A percentile compares a stretch with the other conserved stretches of the same genome.
Evolutionary conservation across 2,113 vertebrate species (phyloP).

Genomic region (Collichthys lucidus): DNA sequence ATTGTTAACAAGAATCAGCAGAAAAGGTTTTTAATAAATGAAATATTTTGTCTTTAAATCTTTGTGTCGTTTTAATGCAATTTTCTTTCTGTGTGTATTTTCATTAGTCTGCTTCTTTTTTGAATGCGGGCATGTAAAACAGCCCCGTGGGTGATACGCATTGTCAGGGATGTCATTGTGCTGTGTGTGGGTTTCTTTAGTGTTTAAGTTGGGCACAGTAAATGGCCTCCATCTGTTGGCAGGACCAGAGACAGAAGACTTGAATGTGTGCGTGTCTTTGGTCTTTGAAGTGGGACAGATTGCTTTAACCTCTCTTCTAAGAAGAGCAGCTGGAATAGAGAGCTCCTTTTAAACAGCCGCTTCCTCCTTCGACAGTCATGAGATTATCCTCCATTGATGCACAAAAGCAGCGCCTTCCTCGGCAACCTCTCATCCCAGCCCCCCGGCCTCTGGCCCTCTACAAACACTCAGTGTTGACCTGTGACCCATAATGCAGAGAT

Average conservation of each 20-base stretch:
- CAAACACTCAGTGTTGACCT: slow-evolving; percentile 76
- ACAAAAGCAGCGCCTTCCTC: slow-evolving; percentile 72
- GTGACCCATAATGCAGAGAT: slow-evolving; percentile 74
- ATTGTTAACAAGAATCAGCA: slow-evolving; percentile 1
- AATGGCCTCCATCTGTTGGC: slow-evolving; percentile 72
- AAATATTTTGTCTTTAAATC: too few relatives aligned
- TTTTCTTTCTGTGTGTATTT: neutral
- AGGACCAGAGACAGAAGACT: slow-evolving; percentile 58
- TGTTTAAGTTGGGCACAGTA: slow-evolving; percentile 57
- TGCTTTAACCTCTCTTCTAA: slow-evolving; percentile 80
- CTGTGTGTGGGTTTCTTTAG: slow-evolving; percentile 19
- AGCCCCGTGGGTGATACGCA: slow-evolving; percentile 5
- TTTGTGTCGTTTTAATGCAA: too few relatives aligned
- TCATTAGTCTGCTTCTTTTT: slow-evolving; percentile 15
- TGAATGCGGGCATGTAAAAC: slow-evolving; percentile 15
- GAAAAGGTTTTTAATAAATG: neutral
- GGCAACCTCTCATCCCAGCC: slow-evolving; percentile 58
- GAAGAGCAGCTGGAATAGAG: slow-evolving; percentile 81
- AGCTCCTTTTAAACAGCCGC: slow-evolving; percentile 77
- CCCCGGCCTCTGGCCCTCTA: slow-evolving; percentile 55
- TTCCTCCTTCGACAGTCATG: slow-evolving; percentile 80
- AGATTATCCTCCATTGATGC: slow-evolving; percentile 82
- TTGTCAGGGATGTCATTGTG: slow-evolving; percentile 5
- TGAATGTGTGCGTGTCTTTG: slow-evolving; percentile 51
- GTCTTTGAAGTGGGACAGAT: slow-evolving; percentile 83